Evolutionary conservation across 2,113 vertebrate genomes (phyloP), one percentile per base, ranked within the genome.

Genomic region (Thunnus maccoyii): DNA sequence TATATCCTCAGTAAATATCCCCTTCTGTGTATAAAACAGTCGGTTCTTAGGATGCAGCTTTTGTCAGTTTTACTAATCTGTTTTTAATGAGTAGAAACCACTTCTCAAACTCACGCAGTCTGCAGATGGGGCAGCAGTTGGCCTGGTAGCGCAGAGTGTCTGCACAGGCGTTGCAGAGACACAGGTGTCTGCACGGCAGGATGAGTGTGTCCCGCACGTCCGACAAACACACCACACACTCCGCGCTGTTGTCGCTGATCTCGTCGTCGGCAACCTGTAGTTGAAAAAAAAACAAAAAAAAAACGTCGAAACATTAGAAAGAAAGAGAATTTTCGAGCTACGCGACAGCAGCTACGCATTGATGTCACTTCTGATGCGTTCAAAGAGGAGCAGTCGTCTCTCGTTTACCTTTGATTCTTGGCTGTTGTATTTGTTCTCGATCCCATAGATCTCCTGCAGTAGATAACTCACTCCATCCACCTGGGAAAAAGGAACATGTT

Each of bases 401-500:
- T 10, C 3, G 5, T 61, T 73, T 88, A 97, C 98, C 96, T 99
- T 99, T 64, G 96, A 96, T 83, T 99, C 97, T 64, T 97, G 97
- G 0, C 95, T 97, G 94, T 99, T 99, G 93, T 98, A 99, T 87
- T 99, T 99, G 95, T 99, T 99, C 91, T 99, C 98, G 0, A 99
- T 99, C 68, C 98, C 98, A 0, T 99, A 99, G 93, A 99, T 99
- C 94, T 99, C 98, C 94, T 99, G 98, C 70, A 99, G 95, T 1
- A 99, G 96, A 89, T 99, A 99, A 93, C 97, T 99, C 84, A 99
- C 98, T 1, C 98, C 98, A 72, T 99, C 98, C 91, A 99, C 98
- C 98, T 99, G 93, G 44, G 78, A 30, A 58, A 18, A 57, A 68
- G 63, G 10, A 88, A 73, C 56, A 69, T 1, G 20, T 63, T 14